Percentiles rank a stretch among this genome's conserved stretches.
Conservation (phyloP, 2,888 invertebrate species). For the Dryomyza anilis region DNA sequence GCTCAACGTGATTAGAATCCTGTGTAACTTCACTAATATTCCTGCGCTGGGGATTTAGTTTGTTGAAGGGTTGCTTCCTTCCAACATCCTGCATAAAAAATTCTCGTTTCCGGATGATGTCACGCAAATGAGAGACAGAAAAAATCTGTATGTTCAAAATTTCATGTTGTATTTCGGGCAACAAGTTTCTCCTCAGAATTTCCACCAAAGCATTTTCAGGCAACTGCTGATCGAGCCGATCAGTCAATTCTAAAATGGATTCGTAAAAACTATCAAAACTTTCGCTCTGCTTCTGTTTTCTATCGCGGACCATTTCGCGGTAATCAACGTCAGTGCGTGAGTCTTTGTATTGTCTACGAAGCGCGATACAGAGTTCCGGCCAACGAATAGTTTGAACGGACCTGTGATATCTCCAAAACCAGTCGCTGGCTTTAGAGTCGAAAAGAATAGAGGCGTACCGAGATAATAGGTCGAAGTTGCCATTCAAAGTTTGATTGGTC, state of each 20-base stretch:
- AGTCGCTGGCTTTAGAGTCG: conserved; percentile 26
- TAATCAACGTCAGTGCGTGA: conserved; percentile 24
- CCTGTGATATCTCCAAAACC: conserved; percentile 29
- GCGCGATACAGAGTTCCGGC: conserved; percentile 17
- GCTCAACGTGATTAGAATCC: no score
- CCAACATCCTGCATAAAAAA: conserved; percentile 13
- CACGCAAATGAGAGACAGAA: not conserved
- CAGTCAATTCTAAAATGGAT: conserved; percentile 6
- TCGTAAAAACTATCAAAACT: conserved; percentile 28
- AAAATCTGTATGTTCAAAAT: conserved; percentile 7
- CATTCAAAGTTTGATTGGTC: conserved; percentile 16
- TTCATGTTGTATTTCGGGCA: conserved; percentile 27
- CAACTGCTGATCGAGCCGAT: not conserved
- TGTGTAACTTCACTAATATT: no score
- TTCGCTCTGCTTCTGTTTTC: conserved; percentile 23
- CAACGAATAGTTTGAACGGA: conserved; percentile 16
- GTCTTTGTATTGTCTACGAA: conserved; percentile 25
- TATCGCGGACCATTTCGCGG: conserved; percentile 22
- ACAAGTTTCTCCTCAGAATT: conserved; percentile 14
- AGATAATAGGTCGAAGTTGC: conserved; percentile 21
- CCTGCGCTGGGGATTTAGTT: no score
- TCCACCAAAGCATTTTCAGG: conserved; percentile 1
- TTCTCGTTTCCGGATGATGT: not conserved
- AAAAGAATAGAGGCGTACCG: conserved; percentile 19
- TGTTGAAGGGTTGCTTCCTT: no score